Conservation (phyloP, 2,888 invertebrate species). For the Cenopis cana region DNA sequence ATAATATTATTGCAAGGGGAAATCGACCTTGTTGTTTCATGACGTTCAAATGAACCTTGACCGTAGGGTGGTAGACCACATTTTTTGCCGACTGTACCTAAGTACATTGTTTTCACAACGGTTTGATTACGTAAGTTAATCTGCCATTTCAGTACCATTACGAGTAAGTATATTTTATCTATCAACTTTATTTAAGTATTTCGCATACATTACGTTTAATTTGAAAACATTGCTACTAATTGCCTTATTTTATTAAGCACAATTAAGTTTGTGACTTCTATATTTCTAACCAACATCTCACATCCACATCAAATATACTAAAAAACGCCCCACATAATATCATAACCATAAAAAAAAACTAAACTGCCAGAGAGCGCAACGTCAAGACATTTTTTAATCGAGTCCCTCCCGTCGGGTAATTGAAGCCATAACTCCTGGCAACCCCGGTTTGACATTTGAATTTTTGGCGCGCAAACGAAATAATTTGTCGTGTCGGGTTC, state of each 20-base stretch:
- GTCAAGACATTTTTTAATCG: conserved; percentile 82
- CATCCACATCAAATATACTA: conserved; percentile 47
- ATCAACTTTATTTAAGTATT: no score
- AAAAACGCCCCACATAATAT: conserved; percentile 58
- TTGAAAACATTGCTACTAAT: no score
- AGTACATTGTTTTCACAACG: no score
- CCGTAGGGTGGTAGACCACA: no score
- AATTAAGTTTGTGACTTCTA: neutral
- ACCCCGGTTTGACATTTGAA: conserved; percentile 82
- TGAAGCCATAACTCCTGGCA: conserved; percentile 82
- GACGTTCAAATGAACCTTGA: no score
- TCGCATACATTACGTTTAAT: no score
- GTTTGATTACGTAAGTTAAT: no score
- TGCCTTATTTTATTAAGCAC: neutral
- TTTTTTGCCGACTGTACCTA: no score
- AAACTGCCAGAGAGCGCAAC: conserved; percentile 67
- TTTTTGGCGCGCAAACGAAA: conserved; percentile 75
- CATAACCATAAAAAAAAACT: conserved; percentile 55
- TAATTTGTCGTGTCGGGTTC: conserved; percentile 71
- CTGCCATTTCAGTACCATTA: no score
- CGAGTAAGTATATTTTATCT: no score
- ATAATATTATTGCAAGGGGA: no score
- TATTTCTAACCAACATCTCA: neutral
- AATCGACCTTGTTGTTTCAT: no score
- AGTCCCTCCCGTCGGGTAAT: conserved; percentile 70